Base-by-base conservation (phyloP, 2,113 vertebrate species). In the Polypterus senegalus region DNA sequence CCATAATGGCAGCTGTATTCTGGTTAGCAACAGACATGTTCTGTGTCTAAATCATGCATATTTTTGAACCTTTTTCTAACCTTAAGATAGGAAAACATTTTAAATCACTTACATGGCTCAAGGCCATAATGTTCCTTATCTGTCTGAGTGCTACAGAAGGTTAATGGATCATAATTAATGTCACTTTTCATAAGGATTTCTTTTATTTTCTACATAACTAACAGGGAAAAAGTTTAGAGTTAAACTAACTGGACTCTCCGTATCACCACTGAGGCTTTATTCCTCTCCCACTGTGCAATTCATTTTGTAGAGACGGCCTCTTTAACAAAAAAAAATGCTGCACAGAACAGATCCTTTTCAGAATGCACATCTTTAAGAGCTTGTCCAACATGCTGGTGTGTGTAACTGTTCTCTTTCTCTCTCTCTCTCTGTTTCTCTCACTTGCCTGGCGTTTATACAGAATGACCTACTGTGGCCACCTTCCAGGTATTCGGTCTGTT, bases 91-190 rank as follows among this genome's bases (percentile, higher is more conserved):
- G 54, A 70, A 72, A 72, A 67, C 65, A 57, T 64, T 69, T 68
- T 64, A 74, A 80, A 77, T 73, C 47, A 68, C 61, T 63, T 65
- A 68, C 3, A 48, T 79, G 77, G 79, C 75, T 62, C 68, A 68
- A 43, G 46, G 79, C 81, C 77, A 79, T 73, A 63, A 48, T 59
- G 52, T 62, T 76, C 74, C 83, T 85, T 84, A 77, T 79, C 73
- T 76, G 71, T 66, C 48, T 61, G 67, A 65, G 73, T 75, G 67
- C 63, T 69, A 66, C 61, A 65, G 71, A 74, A 60, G 27, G 62
- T 69, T 75, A 77, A 80, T 80, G 70, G 76, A 81, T 83, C 75
- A 82, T 79, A 73, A 73, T 76, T 77, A 73, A 71, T 80, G 84
- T 85, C 80, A 82, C 77, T 75, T 76, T 74, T 76, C 75, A 78